Evolutionary conservation across 2,797 vertebrate genomes (phyloP).

Genomic region (Sebastes matsubarae): DNA sequence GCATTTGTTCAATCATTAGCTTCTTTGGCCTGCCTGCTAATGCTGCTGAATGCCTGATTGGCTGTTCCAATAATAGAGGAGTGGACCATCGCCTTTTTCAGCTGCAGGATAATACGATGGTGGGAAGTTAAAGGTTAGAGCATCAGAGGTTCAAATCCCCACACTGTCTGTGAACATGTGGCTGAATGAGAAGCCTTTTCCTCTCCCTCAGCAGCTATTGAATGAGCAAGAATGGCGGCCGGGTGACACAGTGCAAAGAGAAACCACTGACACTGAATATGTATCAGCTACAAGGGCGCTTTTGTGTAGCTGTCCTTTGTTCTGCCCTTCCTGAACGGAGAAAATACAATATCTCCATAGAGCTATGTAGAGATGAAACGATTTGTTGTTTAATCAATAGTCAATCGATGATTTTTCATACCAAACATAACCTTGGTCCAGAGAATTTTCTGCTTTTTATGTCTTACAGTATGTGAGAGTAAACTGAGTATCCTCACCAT

Average conservation of each 20-base stretch:
- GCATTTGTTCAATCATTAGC: constrained; percentile 52
- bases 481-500: not conserved
- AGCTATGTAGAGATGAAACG: constrained; percentile 5
- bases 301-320: constrained; percentile 39
- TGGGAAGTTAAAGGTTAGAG: constrained; percentile 47
- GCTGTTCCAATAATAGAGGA: constrained; percentile 37
- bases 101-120: constrained; percentile 28
- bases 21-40: constrained; percentile 49
- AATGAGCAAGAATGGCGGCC: constrained; percentile 20
- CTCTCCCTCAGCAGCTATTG: constrained; percentile 11
- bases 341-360: constrained; percentile 10
- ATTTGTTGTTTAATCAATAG: not conserved
- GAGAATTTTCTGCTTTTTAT: not conserved
- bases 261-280: constrained; percentile 49
- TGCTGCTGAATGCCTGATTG: constrained; percentile 33
- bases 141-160: constrained; percentile 34
- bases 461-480: not conserved
- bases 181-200: constrained; percentile 24
- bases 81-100: constrained; percentile 13
- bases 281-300: constrained; percentile 28
- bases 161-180: constrained; percentile 31
- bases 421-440: not conserved
- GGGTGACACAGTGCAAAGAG: not conserved
- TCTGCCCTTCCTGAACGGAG: constrained; percentile 17
- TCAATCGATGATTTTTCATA: not conserved